These are phyloP conservation scores for Varecia variegata DNA, from an alignment of 2,797 vertebrate species.

Conservation along the genomic window DNA sequence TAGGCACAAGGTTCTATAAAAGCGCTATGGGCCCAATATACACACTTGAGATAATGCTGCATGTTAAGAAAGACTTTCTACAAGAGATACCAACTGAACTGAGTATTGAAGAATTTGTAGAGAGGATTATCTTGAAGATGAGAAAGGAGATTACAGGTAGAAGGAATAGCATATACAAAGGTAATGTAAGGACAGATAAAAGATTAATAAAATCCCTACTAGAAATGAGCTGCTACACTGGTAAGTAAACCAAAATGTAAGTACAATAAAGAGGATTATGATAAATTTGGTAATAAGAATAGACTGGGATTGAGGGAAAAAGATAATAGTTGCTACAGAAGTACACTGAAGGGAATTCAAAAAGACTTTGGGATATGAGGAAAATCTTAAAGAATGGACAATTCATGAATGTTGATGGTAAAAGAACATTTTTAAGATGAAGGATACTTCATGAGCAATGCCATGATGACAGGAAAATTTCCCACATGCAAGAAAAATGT, in stretches of 20 bases:
- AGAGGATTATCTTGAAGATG: background rate
- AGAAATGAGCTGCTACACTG: background rate
- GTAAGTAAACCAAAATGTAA: slow-evolving; percentile 3
- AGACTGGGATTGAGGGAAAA: background rate
- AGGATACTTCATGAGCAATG: background rate
- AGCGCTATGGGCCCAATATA: background rate
- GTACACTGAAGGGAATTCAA: background rate
- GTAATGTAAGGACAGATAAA: background rate
- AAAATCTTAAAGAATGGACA: background rate
- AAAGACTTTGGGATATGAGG: background rate
- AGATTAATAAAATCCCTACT: background rate
- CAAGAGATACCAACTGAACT: background rate
- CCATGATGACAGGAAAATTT: background rate
- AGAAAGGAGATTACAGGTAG: background rate
- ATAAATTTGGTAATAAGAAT: background rate
- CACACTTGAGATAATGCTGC: background rate
- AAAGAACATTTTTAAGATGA: slow-evolving; percentile 22
- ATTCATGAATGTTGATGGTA: background rate
- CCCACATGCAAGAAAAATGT: background rate
- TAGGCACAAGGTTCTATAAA: background rate
- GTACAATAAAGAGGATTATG: background rate
- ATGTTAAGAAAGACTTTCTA: background rate
- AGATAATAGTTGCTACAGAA: background rate
- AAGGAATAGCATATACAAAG: background rate
- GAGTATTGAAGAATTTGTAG: background rate